phyloP scores from a whole-genome alignment of 2,797 vertebrate species.

The Rhynchotus rufescens region DNA sequence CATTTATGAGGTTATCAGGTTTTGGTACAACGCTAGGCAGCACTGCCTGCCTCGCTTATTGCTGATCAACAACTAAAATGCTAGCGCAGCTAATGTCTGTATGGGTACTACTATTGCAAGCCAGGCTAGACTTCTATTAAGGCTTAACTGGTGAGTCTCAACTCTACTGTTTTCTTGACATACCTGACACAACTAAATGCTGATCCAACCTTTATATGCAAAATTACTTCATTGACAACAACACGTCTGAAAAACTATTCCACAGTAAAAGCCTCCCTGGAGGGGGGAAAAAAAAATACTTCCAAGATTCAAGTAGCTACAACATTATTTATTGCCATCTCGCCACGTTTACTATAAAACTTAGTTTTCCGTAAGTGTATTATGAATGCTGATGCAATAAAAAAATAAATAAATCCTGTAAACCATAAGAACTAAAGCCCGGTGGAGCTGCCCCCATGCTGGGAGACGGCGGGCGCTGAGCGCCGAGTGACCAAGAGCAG shows the following conservation, averaged over 20 bases:
- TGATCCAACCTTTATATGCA: not conserved
- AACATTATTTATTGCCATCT: constrained; percentile 37
- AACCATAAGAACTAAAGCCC: not conserved
- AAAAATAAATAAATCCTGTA: constrained; percentile 21
- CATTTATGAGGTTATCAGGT: not conserved
- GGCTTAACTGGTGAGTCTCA: constrained; percentile 38
- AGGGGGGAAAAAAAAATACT: not conserved
- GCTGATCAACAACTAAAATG: not conserved
- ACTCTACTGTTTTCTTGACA: not conserved
- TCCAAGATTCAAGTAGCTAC: not conserved
- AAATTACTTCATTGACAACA: not conserved
- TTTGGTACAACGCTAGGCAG: not conserved
- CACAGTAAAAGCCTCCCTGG: not conserved
- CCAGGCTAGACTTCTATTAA: not conserved
- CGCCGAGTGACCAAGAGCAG: not conserved
- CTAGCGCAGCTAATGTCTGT: not conserved
- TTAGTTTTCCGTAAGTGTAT: not conserved
- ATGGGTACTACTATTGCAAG: not conserved
- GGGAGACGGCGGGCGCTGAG: not conserved
- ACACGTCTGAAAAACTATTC: not conserved
- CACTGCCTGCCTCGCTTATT: not conserved
- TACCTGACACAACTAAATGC: not conserved
- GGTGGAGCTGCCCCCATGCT: not conserved
- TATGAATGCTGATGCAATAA: not conserved
- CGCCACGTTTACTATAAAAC: not conserved